phyloP scores from a whole-genome alignment of 2,888 invertebrate species.

The Eudasyphora cyanicolor region DNA sequence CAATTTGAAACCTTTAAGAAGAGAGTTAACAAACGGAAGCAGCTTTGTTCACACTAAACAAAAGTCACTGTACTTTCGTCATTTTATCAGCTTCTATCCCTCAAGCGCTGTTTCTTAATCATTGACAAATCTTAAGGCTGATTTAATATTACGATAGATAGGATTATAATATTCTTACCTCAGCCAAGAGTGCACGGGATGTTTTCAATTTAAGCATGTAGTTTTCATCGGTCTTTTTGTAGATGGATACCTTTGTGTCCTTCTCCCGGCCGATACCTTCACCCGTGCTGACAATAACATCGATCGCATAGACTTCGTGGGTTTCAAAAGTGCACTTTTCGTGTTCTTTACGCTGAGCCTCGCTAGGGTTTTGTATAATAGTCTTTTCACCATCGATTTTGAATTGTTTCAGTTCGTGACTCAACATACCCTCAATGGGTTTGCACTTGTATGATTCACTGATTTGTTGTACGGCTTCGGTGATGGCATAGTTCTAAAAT shows the following conservation, averaged over 20 bases:
- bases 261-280: constrained; percentile 96
- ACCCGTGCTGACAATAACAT: constrained; percentile 97
- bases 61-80: constrained; percentile 63
- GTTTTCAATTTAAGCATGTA: constrained; percentile 99
- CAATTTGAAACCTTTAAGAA: constrained; percentile 53
- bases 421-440: constrained; percentile 97
- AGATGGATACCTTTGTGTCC: constrained; percentile 97
- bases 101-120: constrained; percentile 79
- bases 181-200: constrained; percentile 93
- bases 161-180: constrained; percentile 82
- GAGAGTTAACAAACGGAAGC: constrained; percentile 53
- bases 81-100: constrained; percentile 69
- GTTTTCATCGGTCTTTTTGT: constrained; percentile 98
- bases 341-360: constrained; percentile 97
- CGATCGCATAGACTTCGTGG: constrained; percentile 98
- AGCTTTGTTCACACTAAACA: constrained; percentile 45
- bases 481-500: constrained; percentile 90
- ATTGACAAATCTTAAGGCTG: constrained; percentile 70
- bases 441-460: constrained; percentile 97
- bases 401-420: constrained; percentile 97
- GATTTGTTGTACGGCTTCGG: constrained; percentile 95
- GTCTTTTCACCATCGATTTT: constrained; percentile 99
- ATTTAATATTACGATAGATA: background rate
- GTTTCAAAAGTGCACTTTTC: constrained; percentile 97
- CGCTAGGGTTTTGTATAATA: constrained; percentile 97